A percentile compares a stretch with the other conserved stretches of the same genome.
Conservation (phyloP, 2,888 invertebrate genomes). For the Peribatodes rhomboidaria region DNA sequence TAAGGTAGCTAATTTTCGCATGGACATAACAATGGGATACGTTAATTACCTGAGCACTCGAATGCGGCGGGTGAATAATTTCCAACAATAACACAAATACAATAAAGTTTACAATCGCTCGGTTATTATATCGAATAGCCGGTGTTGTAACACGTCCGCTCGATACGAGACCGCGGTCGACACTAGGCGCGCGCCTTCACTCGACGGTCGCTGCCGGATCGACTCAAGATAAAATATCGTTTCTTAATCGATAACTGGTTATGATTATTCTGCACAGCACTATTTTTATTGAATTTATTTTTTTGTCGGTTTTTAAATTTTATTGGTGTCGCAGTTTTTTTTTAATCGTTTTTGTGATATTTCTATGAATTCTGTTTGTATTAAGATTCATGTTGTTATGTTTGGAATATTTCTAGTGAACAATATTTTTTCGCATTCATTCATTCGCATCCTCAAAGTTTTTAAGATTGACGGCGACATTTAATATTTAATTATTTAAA, state of each 20-base stretch:
- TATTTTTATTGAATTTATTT: slow-evolving; percentile 48
- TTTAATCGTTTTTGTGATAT: slow-evolving; percentile 11
- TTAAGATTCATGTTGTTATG: neutral
- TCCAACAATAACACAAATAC: slow-evolving; percentile 61
- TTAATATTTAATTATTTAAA: neutral
- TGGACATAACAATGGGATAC: slow-evolving; percentile 44
- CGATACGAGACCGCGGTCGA: slow-evolving; percentile 59
- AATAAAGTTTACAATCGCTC: slow-evolving; percentile 71
- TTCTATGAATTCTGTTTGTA: neutral
- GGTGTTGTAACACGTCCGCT: slow-evolving; percentile 66
- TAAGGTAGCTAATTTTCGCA: slow-evolving; percentile 47
- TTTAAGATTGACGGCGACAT: neutral
- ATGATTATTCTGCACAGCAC: slow-evolving; percentile 58
- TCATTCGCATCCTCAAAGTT: neutral
- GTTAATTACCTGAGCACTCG: slow-evolving; percentile 50
- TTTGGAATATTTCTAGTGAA: neutral
- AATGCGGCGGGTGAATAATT: slow-evolving; percentile 43
- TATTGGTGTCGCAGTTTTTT: slow-evolving; percentile 30
- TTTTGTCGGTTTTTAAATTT: slow-evolving; percentile 46
- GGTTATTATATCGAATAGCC: slow-evolving; percentile 70
- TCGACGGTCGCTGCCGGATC: slow-evolving; percentile 46
- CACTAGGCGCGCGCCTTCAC: slow-evolving; percentile 54
- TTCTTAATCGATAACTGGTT: slow-evolving; percentile 72
- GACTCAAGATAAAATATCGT: slow-evolving; percentile 62
- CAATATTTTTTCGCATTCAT: neutral